A percentile compares a stretch with the other conserved stretches of the same genome.
Conservation (phyloP, 2,797 vertebrate genomes). For the Myotis pilosus region DNA sequence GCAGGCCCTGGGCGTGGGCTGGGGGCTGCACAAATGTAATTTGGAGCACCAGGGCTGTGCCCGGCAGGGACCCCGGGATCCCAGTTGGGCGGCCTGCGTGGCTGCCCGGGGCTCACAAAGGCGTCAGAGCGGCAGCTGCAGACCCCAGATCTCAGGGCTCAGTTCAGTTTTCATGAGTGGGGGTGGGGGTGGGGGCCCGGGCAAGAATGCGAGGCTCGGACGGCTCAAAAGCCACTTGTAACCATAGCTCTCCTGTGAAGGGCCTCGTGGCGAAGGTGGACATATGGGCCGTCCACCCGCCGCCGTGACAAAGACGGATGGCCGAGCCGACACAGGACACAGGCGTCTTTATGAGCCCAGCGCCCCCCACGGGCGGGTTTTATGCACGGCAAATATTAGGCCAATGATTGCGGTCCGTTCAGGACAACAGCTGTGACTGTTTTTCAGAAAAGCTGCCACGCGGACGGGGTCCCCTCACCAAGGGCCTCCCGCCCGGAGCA, state of each 20-base stretch:
- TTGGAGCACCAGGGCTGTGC: background rate
- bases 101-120: background rate
- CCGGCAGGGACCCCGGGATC: background rate
- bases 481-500: background rate
- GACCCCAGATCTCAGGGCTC: background rate
- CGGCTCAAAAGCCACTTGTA: constrained; percentile 56
- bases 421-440: constrained; percentile 12
- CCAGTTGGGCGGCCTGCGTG: background rate
- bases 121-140: constrained; percentile 34
- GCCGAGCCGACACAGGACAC: background rate
- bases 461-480: background rate
- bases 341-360: background rate
- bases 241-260: constrained; percentile 19
- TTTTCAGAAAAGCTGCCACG: background rate
- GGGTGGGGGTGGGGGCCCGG: constrained; percentile 47
- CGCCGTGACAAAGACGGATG: constrained; percentile 12
- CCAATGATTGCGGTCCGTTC: background rate
- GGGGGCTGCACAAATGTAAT: background rate
- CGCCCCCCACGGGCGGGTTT: background rate
- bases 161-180: constrained; percentile 29
- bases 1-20: background rate
- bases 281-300: background rate
- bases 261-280: background rate
- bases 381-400: constrained; percentile 8
- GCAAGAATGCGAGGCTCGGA: background rate